These are phyloP conservation scores for Tachysurus vachellii DNA, from an alignment of 2,113 vertebrate genomes.

Conservation along the genomic window DNA sequence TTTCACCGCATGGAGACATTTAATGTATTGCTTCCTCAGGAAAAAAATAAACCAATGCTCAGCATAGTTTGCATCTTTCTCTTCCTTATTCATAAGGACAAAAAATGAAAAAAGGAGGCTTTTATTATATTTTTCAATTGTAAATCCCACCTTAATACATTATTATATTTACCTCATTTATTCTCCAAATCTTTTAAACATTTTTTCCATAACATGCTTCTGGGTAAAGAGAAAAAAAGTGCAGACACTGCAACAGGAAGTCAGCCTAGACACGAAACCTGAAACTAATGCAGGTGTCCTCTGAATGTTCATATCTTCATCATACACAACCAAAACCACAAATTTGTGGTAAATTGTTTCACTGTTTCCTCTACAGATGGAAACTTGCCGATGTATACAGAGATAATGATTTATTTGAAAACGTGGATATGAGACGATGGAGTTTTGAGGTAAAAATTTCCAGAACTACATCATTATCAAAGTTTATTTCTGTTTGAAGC, in stretches of 20 bases:
- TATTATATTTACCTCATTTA: not conserved
- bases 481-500: not conserved
- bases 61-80: slow-evolving; percentile 7
- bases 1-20: no score
- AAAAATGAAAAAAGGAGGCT: not conserved
- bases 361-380: not conserved
- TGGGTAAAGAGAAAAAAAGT: not conserved
- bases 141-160: not conserved
- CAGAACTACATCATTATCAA: not conserved
- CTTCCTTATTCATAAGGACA: slow-evolving; percentile 1
- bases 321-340: slow-evolving; percentile 16
- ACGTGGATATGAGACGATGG: no score
- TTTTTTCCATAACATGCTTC: not conserved
- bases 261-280: not conserved
- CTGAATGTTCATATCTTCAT: not conserved
- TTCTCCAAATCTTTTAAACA: not conserved
- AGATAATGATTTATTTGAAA: not conserved
- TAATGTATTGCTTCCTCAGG: not conserved
- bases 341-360: not conserved
- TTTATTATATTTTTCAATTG: not conserved
- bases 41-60: not conserved
- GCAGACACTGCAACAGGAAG: slow-evolving; percentile 25
- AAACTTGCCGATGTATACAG: slow-evolving; percentile 9
- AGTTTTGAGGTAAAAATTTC: not conserved
- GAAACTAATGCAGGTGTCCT: not conserved